Percentiles rank a stretch among this genome's conserved stretches.
Conservation (phyloP, 2,888 invertebrate genomes). For the Drosophila villosipedis region DNA sequence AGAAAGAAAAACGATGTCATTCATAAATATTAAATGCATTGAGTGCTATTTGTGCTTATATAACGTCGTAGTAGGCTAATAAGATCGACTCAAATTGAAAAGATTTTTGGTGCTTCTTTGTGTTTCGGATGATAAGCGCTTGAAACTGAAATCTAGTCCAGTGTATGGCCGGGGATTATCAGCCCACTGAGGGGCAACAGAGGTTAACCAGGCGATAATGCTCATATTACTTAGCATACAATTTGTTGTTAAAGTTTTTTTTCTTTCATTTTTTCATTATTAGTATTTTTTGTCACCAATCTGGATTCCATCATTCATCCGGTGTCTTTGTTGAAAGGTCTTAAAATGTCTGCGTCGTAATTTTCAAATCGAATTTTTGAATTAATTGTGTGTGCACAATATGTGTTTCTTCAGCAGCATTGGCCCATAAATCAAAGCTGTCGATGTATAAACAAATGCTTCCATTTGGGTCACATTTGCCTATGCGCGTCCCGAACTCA, state of each 20-base stretch:
- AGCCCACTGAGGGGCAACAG: slow-evolving; percentile 43
- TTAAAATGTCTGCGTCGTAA: slow-evolving; percentile 37
- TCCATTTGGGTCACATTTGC: slow-evolving; percentile 62
- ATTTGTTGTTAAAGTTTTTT: not conserved
- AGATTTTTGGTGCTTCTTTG: slow-evolving; percentile 27
- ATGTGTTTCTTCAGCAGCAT: slow-evolving; percentile 13
- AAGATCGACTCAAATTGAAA: slow-evolving; percentile 22
- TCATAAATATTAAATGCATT: slow-evolving; percentile 49
- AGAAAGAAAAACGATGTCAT: slow-evolving; percentile 57
- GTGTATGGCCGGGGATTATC: slow-evolving; percentile 56
- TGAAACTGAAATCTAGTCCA: slow-evolving; percentile 69
- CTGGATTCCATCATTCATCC: slow-evolving; percentile 58
- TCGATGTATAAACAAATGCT: slow-evolving; percentile 35
- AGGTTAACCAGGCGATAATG: slow-evolving; percentile 64
- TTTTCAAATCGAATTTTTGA: slow-evolving; percentile 4
- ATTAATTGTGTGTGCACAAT: slow-evolving; percentile 6
- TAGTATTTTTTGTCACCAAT: slow-evolving; percentile 37
- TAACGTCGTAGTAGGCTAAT: slow-evolving; percentile 7
- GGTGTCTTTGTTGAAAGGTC: slow-evolving; percentile 58
- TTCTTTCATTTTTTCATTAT: slow-evolving; percentile 6
- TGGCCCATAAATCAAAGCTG: slow-evolving; percentile 42
- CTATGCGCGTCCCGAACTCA: slow-evolving; percentile 40
- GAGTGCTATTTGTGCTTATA: not conserved
- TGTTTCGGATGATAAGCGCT: slow-evolving; percentile 50
- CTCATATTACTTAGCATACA: slow-evolving; percentile 21